Evolutionary conservation across 2,113 vertebrate species (phyloP).

Genomic region (Petroica traversi): DNA sequence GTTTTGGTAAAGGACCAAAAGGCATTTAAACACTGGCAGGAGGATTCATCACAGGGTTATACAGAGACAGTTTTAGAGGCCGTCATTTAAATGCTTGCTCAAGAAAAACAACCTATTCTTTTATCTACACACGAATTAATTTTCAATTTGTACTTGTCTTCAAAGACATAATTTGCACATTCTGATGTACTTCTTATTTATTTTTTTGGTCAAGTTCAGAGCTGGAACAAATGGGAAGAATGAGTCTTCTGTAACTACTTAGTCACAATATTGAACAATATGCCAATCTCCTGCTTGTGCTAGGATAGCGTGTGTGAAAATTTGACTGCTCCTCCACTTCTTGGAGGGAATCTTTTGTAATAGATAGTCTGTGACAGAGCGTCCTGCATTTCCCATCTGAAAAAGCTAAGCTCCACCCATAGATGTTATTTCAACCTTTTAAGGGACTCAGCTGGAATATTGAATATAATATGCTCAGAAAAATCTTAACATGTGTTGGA

Average conservation of each 20-base stretch:
- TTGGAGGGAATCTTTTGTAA: not conserved
- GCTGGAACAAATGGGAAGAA: not conserved
- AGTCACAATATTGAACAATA: conserved; percentile 25
- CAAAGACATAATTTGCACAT: not conserved
- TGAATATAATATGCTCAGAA: not conserved
- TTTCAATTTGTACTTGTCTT: not conserved
- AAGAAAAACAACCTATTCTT: not conserved
- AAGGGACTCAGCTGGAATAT: not conserved
- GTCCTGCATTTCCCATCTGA: not conserved
- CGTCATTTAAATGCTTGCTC: not conserved
- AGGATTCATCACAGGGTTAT: not conserved
- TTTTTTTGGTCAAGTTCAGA: conserved; percentile 31
- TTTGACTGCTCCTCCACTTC: not conserved
- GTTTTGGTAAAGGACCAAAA: not conserved
- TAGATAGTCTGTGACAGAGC: not conserved
- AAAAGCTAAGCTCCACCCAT: not conserved
- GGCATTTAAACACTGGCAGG: not conserved
- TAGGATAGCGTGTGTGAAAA: not conserved
- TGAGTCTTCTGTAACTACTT: not conserved
- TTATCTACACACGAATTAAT: not conserved
- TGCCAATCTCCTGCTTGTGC: not conserved
- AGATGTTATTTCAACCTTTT: not conserved
- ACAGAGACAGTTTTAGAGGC: not conserved
- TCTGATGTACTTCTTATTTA: conserved; percentile 12
- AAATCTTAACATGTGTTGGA: not conserved